Conservation (phyloP, 2,797 vertebrate species). For the Tinamus major region DNA sequence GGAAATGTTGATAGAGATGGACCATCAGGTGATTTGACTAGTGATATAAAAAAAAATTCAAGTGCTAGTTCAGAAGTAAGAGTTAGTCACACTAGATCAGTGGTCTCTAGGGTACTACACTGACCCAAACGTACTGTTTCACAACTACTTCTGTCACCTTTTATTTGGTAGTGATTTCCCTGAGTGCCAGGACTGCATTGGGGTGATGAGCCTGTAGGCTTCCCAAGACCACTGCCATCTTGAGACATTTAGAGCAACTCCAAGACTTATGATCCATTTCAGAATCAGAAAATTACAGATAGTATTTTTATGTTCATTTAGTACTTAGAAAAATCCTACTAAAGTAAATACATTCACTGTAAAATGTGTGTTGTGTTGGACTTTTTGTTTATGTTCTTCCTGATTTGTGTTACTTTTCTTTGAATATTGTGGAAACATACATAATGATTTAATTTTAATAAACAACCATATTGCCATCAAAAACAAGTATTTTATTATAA, state of each 20-base stretch:
- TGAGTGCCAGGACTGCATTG: background rate
- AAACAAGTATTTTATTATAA: background rate
- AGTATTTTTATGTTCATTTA: background rate
- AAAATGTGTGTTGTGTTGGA: background rate
- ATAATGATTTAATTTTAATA: background rate
- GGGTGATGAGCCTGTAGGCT: background rate
- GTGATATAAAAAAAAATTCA: background rate
- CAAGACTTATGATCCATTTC: background rate
- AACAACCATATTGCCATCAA: background rate
- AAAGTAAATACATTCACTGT: background rate
- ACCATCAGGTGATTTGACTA: background rate
- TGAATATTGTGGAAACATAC: background rate
- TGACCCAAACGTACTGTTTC: background rate
- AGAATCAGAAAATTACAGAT: background rate
- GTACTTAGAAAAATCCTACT: background rate
- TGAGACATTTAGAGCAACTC: background rate
- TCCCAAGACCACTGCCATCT: background rate
- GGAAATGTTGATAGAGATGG: background rate
- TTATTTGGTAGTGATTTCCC: rapidly evolving
- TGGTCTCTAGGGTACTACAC: background rate
- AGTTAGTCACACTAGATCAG: rapidly evolving
- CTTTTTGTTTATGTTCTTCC: background rate
- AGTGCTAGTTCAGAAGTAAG: background rate
- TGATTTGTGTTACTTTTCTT: background rate
- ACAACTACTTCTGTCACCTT: background rate